A percentile compares a stretch with the other conserved stretches of the same genome.
Evolutionary conservation across 2,113 vertebrate genomes (phyloP).

Genomic region (Lepus timidus): DNA sequence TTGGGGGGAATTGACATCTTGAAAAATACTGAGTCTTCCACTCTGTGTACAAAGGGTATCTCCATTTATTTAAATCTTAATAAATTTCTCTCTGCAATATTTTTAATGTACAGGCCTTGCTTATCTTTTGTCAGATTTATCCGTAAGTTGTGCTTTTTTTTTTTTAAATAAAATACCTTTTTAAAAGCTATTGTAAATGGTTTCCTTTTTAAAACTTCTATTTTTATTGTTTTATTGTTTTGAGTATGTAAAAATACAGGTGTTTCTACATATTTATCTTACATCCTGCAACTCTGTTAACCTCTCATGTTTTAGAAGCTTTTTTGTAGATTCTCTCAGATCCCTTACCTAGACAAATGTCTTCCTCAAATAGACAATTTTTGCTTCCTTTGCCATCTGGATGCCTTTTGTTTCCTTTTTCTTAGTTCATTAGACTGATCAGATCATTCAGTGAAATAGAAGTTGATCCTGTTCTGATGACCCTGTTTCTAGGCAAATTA

Average conservation of each 20-base stretch:
- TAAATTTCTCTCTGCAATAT: neutral
- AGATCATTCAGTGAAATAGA: neutral
- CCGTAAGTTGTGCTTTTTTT: neutral
- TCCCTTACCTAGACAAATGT: neutral
- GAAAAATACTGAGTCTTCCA: neutral
- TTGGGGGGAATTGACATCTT: neutral
- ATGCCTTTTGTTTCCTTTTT: neutral
- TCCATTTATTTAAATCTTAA: neutral
- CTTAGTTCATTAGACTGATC: neutral
- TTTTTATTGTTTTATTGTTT: neutral
- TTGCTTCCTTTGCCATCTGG: neutral
- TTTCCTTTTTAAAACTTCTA: neutral
- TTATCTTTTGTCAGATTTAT: slow-evolving; percentile 5
- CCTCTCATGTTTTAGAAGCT: neutral
- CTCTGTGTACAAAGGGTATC: neutral
- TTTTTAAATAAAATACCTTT: neutral
- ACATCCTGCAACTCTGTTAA: neutral
- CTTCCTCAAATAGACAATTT: neutral
- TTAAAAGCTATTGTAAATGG: neutral
- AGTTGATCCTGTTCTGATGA: neutral
- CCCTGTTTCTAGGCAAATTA: too few species aligned
- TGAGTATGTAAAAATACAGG: neutral
- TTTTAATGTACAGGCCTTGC: neutral
- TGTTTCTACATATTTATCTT: slow-evolving; percentile 30
- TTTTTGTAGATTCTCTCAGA: neutral